phyloP scores from a whole-genome alignment of 2,797 vertebrate genomes.

The Anniella stebbinsi region DNA sequence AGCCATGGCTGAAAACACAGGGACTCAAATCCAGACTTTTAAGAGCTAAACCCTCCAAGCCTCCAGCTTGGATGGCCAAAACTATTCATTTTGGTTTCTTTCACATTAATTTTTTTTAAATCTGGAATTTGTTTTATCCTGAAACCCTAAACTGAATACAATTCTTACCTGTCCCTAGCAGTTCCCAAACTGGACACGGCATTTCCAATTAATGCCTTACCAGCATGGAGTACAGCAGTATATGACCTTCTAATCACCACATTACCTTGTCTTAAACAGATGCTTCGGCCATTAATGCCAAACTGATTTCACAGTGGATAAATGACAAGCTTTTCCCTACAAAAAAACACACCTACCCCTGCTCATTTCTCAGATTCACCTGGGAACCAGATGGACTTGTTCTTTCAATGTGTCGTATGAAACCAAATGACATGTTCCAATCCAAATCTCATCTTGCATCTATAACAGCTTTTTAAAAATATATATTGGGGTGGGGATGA shows the following conservation, averaged over 20 bases:
- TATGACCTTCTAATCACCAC: background rate
- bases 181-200: background rate
- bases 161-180: too few species aligned
- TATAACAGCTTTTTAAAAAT: conserved; percentile 45
- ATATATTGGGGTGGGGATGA: background rate
- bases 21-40: too few species aligned
- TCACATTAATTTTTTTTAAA: too few species aligned
- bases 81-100: too few species aligned
- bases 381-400: conserved; percentile 70
- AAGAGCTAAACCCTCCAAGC: too few species aligned
- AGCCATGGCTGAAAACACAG: too few species aligned
- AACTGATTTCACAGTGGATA: conserved; percentile 39
- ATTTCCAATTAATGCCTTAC: background rate
- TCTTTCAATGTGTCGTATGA: conserved; percentile 46
- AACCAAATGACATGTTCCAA: conserved; percentile 64
- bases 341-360: conserved; percentile 19
- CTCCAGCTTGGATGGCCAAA: too few species aligned
- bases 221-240: background rate
- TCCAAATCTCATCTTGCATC: conserved; percentile 55
- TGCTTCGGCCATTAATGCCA: conserved; percentile 43
- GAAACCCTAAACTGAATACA: too few species aligned
- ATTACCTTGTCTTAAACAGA: background rate
- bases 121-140: too few species aligned
- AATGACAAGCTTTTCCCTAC: conserved; percentile 34
- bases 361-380: conserved; percentile 49